phyloP scores from a whole-genome alignment of 1,140 invertebrate genomes.

The Cyphomyrmex costatus region DNA sequence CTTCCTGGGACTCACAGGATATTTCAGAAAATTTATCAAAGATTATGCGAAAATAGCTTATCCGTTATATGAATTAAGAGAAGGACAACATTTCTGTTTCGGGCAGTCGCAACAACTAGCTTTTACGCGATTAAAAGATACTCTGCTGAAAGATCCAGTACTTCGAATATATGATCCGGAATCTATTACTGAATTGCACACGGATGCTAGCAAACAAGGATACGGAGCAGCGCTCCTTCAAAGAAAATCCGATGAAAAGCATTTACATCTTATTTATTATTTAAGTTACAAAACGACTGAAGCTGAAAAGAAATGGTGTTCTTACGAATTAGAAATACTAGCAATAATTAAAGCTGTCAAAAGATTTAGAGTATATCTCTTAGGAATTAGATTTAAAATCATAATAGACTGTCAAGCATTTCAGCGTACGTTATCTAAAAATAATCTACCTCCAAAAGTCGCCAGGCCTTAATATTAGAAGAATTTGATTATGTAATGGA shows the following conservation, averaged over 20 bases:
- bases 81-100: conserved; percentile 66
- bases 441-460: conserved; percentile 79
- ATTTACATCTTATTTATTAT: conserved; percentile 64
- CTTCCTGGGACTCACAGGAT: conserved; percentile 52
- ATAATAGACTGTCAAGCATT: conserved; percentile 66
- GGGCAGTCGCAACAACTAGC: conserved; percentile 43
- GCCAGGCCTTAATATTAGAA: conserved; percentile 70
- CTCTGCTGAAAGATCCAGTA: conserved; percentile 65
- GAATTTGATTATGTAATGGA: conserved; percentile 74
- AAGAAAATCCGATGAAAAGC: conserved; percentile 35
- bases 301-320: conserved; percentile 35
- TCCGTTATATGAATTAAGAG: conserved; percentile 74
- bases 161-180: conserved; percentile 75
- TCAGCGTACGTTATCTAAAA: conserved; percentile 81
- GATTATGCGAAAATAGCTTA: conserved; percentile 73
- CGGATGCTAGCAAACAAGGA: conserved; percentile 77
- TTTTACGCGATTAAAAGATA: conserved; percentile 61
- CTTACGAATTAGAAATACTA: conserved; percentile 66
- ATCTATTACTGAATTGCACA: conserved; percentile 66
- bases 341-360: conserved; percentile 70
- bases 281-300: conserved; percentile 40
- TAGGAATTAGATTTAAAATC: conserved; percentile 38
- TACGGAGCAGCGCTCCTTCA: conserved; percentile 79
- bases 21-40: conserved; percentile 77
- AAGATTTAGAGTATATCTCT: conserved; percentile 64